phyloP scores from a whole-genome alignment of 1,140 invertebrate species.

The Helicoverpa armigera region DNA sequence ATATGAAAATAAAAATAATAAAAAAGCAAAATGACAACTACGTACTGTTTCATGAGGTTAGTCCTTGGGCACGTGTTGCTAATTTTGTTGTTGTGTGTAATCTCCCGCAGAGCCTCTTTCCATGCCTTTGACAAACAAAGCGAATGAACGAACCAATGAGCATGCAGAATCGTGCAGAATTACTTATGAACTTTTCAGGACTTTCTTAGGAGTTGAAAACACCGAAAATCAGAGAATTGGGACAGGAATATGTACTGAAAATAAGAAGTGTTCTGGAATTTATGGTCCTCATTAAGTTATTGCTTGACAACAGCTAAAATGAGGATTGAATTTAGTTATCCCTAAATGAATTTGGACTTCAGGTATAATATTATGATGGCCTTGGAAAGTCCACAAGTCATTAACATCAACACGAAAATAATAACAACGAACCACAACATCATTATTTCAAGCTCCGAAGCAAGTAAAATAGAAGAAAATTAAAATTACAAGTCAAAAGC shows the following conservation, averaged over 20 bases:
- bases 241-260: neutral
- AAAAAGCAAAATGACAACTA: conserved; percentile 66
- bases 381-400: conserved; percentile 34
- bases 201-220: neutral
- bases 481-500: neutral
- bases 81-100: conserved; percentile 99
- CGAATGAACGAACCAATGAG: conserved; percentile 69
- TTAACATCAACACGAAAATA: conserved; percentile 44
- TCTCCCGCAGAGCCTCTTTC: conserved; percentile 95
- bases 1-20: neutral
- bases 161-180: conserved; percentile 68
- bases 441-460: conserved; percentile 8
- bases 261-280: too few species aligned
- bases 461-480: conserved; percentile 9
- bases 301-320: too few species aligned
- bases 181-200: conserved; percentile 39
- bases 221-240: too few species aligned
- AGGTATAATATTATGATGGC: neutral
- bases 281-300: too few species aligned
- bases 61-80: conserved; percentile 98
- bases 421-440: conserved; percentile 14
- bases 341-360: neutral
- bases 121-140: conserved; percentile 91
- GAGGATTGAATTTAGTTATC: too few species aligned
- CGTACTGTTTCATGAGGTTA: conserved; percentile 99